Conservation (phyloP, 2,888 invertebrate species). For the Iselma pallidipennis region DNA sequence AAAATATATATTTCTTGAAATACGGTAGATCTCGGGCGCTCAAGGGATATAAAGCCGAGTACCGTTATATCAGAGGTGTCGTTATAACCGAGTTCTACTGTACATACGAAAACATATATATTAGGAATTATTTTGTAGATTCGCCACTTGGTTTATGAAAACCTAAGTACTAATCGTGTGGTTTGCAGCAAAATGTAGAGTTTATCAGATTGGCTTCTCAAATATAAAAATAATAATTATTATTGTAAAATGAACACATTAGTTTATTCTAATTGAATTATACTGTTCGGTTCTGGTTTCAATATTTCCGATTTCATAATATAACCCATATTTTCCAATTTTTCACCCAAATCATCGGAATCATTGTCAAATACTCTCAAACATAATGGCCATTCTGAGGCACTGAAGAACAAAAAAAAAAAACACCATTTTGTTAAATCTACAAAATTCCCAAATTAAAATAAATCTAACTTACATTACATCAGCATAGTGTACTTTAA, state of each 20-base stretch:
- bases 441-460: neutral
- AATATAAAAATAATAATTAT: constrained; percentile 9
- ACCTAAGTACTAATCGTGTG: too few relatives aligned
- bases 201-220: too few relatives aligned
- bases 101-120: too few relatives aligned
- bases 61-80: too few relatives aligned
- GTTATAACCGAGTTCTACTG: too few relatives aligned
- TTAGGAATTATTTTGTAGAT: too few relatives aligned
- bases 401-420: too few relatives aligned
- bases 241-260: neutral
- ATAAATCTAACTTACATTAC: constrained; percentile 32
- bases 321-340: constrained; percentile 25
- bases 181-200: too few relatives aligned
- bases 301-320: constrained; percentile 8
- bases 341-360: constrained; percentile 25
- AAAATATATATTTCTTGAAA: too few relatives aligned
- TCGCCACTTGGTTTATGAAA: too few relatives aligned
- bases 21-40: too few relatives aligned
- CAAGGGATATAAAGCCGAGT: too few relatives aligned
- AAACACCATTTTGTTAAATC: neutral
- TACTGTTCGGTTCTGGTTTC: neutral
- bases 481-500: constrained; percentile 27
- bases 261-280: neutral
- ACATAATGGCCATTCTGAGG: neutral
- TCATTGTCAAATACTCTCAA: constrained; percentile 8